These are phyloP conservation scores for Aspiorhynchus laticeps DNA, from an alignment of 2,113 vertebrate genomes.

Conservation along the genomic window DNA sequence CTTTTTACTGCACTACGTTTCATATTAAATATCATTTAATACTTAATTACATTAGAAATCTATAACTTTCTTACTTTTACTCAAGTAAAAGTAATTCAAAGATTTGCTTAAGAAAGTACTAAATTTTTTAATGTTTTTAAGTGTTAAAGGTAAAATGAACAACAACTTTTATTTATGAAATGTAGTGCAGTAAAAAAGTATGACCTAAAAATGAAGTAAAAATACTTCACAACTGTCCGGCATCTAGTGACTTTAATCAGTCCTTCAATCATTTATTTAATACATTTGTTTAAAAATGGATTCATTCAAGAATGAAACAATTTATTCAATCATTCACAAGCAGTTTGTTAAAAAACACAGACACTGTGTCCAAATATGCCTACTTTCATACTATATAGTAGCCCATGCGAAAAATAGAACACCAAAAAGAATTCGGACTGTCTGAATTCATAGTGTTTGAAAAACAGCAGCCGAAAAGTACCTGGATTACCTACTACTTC, in stretches of 20 bases:
- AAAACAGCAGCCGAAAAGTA: neutral
- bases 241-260: neutral
- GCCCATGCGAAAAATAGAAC: neutral
- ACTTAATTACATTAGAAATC: no score
- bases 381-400: neutral
- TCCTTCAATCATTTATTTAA: neutral
- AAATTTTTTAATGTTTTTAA: no score
- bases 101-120: no score
- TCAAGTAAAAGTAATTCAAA: no score
- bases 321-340: neutral
- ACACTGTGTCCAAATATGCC: neutral
- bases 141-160: no score
- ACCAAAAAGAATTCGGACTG: neutral
- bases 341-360: neutral
- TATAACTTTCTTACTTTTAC: no score
- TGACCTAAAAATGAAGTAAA: no score
- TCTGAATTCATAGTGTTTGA: neutral
- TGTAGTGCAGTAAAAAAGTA: no score
- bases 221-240: no score
- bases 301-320: neutral
- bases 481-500: neutral
- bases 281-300: neutral
- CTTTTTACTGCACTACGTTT: no score
- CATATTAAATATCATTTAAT: no score
- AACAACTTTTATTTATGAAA: no score